A percentile compares a stretch with the other conserved stretches of the same genome.
Conservation (phyloP, 2,888 invertebrate genomes). For the Tetropium fuscum region DNA sequence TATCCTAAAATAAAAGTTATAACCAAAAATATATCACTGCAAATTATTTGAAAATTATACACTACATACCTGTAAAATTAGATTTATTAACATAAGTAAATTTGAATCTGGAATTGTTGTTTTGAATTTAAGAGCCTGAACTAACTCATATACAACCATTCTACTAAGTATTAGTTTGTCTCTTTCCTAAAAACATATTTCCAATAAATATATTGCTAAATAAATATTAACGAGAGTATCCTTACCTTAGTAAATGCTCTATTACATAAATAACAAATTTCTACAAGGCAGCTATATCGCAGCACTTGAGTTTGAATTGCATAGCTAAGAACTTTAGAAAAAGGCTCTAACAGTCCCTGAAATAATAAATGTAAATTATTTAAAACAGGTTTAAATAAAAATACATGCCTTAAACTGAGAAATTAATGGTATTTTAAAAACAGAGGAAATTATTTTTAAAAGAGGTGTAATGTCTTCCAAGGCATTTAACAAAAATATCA, state of each 20-base stretch:
- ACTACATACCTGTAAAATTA: conserved; percentile 79
- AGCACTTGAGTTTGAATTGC: conserved; percentile 91
- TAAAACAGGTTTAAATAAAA: conserved; percentile 4
- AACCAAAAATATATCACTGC: neutral
- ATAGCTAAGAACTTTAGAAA: conserved; percentile 93
- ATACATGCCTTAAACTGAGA: conserved; percentile 80
- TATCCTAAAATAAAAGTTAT: conserved; percentile 69
- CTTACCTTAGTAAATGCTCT: conserved; percentile 86
- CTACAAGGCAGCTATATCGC: conserved; percentile 83
- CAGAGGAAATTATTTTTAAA: conserved; percentile 81
- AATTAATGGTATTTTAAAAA: conserved; percentile 87
- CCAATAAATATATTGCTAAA: neutral
- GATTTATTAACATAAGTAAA: conserved; percentile 89
- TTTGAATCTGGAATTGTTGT: conserved; percentile 95
- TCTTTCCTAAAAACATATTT: conserved; percentile 75
- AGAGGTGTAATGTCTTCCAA: conserved; percentile 78
- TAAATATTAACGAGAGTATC: too few species aligned
- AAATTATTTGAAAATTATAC: neutral
- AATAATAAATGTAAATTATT: conserved; percentile 40
- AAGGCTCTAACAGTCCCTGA: conserved; percentile 91
- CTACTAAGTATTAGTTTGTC: conserved; percentile 94
- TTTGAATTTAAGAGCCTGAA: conserved; percentile 96
- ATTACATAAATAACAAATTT: conserved; percentile 91
- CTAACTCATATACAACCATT: conserved; percentile 92
- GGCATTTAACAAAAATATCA: conserved; percentile 77